Evolutionary conservation across 2,797 vertebrate species (phyloP), one percentile per base, ranked within the genome.

Genomic region (Pseudomugil tenellus): DNA sequence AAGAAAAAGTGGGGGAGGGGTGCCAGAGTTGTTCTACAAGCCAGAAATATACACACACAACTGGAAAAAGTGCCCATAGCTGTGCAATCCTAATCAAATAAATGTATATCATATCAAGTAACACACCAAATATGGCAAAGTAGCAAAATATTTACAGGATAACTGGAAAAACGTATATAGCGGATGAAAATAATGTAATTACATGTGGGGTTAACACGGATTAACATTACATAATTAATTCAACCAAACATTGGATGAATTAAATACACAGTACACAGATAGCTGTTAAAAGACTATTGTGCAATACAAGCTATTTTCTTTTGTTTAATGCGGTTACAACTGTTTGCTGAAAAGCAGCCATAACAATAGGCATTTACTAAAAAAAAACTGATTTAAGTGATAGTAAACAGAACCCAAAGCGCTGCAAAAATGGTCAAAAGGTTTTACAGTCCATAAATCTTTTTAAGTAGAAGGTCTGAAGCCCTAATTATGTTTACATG

Each of bases 1-100:
- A 2, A n/a, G 68, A 78, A 80, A 73, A 64, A 75, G 52, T 43
- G 79, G 77, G 60, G 79, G 58, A 5, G 63, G 72, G 60, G 48
- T 1, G 53, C 8, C 0, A 6, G 0, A 8, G 28, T 34, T 28
- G 37, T 48, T 57, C 23, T 0, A 34, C 21, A 37, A 11, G 1
- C 70, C 1, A 2, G 10, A 13, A 3, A 25, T n/a, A 58, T 2
- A 41, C 2, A 37, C 49, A 31, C 13, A 53, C 29, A 28, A 12
- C 12, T 26, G 1, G 23, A 54, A 60, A 56, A 6, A 6, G 7
- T 23, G 8, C 8, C n/a, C 14, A 54, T 29, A 9, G 8, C 6
- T 48, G 21, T 9, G 0, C 0, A 41, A 63, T 10, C 7, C 25
- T 19, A 5, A 41, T 10, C 13, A 53, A 23, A n/a, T n/a, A 55